Evolutionary conservation across 2,797 vertebrate genomes (phyloP), one percentile per base, ranked within the genome.

Genomic region (Scolopax rusticola): DNA sequence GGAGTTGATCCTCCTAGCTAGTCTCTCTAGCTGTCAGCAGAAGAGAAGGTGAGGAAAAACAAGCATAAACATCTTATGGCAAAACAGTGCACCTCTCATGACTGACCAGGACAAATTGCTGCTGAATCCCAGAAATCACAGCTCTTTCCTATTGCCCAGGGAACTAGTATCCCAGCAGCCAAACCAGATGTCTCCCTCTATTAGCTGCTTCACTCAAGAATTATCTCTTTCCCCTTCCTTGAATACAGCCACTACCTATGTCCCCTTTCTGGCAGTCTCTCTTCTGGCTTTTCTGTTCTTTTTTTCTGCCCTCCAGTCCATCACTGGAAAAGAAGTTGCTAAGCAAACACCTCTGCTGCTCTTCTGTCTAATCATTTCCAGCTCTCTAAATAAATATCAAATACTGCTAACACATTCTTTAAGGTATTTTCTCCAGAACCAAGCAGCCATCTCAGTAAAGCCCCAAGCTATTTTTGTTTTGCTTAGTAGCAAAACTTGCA

Each of bases 51-150:
- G 11, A 16, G 8, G 25, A 10, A 15, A 57, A 68, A 61, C 8
- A 51, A 24, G 17, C 65, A 54, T 14, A 56, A 16, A 60, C 4
- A 14, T 12, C 28, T 60, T 33, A 38, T 11, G 21, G 28, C 48
- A 19, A 45, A 77, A 16, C 23, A 5, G 25, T 2, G 0, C 19
- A 17, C 7, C 19, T 36, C 24, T 38, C 32, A 30, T 1, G 1
- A 15, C 36, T 28, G 33, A 48, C 28, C 15, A 13, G 32, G 30
- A 28, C 17, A 25, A 6, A 65, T 27, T 33, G 27, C 45, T 65
- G 27, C 51, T 40, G 36, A 40, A 50, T 65, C 6, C n/a, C 36
- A 19, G 20, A 63, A 56, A 20, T 64, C 19, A 16, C 8, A 43
- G n/a, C 53, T 11, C 32, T 17, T 59, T 69, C 67, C 30, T 36